phyloP scores from a whole-genome alignment of 2,797 vertebrate genomes.

The Esox lucius region DNA sequence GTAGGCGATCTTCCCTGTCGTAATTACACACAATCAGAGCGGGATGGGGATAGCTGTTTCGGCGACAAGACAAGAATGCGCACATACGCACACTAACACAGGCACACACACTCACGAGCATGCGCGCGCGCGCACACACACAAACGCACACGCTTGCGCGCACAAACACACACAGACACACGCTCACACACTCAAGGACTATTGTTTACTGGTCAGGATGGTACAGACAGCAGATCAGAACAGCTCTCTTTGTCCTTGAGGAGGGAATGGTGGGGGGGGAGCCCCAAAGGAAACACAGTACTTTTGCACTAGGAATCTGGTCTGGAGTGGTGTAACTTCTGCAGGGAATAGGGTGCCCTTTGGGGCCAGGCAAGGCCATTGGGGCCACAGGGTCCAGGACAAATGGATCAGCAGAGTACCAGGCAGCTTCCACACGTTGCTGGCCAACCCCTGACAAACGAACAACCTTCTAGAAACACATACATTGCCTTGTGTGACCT shows the following conservation, averaged over 20 bases:
- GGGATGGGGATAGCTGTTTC: background rate
- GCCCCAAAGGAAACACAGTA: background rate
- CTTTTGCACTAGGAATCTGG: too few relatives aligned
- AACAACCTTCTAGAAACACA: background rate
- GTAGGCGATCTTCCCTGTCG: background rate
- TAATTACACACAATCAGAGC: background rate
- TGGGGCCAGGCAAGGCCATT: background rate
- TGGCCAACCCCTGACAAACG: background rate
- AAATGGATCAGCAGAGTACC: background rate
- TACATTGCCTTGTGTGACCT: background rate
- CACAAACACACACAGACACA: background rate
- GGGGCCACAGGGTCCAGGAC: slow-evolving; percentile 5
- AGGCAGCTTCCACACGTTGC: too few relatives aligned
- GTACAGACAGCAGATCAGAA: background rate
- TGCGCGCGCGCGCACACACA: too few relatives aligned
- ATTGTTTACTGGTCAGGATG: background rate
- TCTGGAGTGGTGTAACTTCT: background rate
- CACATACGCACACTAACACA: background rate
- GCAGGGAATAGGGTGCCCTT: background rate
- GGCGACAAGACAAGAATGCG: background rate
- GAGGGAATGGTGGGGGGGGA: background rate
- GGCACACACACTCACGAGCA: background rate
- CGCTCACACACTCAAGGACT: background rate
- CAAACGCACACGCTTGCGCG: background rate
- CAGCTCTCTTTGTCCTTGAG: background rate